Evolutionary conservation across 2,113 vertebrate species (phyloP).

Genomic region (Calyptommatus sinebrachiatus): DNA sequence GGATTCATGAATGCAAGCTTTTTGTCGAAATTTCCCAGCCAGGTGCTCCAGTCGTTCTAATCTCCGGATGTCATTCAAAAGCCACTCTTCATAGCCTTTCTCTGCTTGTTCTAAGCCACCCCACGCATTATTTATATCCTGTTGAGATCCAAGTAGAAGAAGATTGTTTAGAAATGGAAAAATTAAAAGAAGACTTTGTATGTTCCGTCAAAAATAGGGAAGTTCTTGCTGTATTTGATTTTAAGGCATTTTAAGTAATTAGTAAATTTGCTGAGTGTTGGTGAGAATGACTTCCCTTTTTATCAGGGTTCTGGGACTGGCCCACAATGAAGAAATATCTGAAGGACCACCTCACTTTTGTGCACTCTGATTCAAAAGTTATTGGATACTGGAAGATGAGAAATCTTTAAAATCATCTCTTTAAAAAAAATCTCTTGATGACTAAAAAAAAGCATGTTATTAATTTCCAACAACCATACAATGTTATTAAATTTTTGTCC

Average conservation of each 20-base stretch:
- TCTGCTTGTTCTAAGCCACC: constrained; percentile 92
- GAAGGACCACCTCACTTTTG: neutral
- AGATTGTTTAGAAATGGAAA: neutral
- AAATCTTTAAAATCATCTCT: neutral
- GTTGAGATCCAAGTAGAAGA: neutral
- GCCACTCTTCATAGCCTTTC: constrained; percentile 98
- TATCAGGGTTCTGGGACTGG: neutral
- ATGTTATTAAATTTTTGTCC: neutral
- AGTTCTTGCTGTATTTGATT: neutral
- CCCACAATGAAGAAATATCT: no score
- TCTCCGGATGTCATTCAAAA: constrained; percentile 95
- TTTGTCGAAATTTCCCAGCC: constrained; percentile 97
- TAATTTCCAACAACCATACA: neutral
- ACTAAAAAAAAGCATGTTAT: neutral
- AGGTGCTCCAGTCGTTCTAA: constrained; percentile 96
- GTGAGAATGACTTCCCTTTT: neutral
- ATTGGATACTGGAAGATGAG: neutral
- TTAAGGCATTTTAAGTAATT: neutral
- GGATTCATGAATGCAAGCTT: constrained; percentile 94
- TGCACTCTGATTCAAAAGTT: neutral
- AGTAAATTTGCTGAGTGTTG: neutral
- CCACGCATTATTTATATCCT: constrained; percentile 98
- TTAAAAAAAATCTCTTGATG: no score
- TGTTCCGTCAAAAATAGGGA: neutral
- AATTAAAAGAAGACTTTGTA: constrained; percentile 30